These are phyloP conservation scores for Sarcophaga variegata DNA, from an alignment of 2,888 invertebrate species.

Conservation along the genomic window DNA sequence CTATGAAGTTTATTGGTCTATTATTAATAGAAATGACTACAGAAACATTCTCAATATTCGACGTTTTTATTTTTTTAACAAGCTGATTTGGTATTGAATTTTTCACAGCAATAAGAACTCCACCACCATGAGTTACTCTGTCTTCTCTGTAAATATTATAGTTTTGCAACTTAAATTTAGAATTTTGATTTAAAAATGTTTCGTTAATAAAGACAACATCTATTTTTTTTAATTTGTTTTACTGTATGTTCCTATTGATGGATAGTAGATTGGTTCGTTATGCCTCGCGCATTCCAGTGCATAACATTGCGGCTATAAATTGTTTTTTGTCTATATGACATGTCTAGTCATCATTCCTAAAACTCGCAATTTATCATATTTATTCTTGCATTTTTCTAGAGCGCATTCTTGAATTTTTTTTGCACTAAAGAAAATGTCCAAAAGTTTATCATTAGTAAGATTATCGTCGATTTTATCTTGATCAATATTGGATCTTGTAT, in stretches of 20 bases:
- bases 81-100: no score
- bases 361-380: conserved; percentile 23
- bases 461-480: conserved; percentile 3
- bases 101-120: no score
- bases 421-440: conserved; percentile 18
- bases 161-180: conserved; percentile 1
- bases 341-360: neutral
- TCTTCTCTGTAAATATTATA: no score
- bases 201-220: conserved; percentile 20
- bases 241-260: conserved; percentile 7
- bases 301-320: neutral
- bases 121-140: no score
- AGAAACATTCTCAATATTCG: conserved; percentile 13
- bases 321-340: conserved; percentile 18
- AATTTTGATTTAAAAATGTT: conserved; percentile 20
- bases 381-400: conserved; percentile 22
- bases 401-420: neutral
- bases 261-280: conserved; percentile 12
- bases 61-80: neutral
- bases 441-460: conserved; percentile 17
- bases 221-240: neutral
- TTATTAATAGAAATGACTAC: conserved; percentile 4
- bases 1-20: conserved; percentile 17
- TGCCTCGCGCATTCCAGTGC: conserved; percentile 33
- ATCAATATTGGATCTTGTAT: neutral